These are phyloP conservation scores for Oryzias celebensis DNA, from an alignment of 2,113 vertebrate genomes.

Conservation along the genomic window DNA sequence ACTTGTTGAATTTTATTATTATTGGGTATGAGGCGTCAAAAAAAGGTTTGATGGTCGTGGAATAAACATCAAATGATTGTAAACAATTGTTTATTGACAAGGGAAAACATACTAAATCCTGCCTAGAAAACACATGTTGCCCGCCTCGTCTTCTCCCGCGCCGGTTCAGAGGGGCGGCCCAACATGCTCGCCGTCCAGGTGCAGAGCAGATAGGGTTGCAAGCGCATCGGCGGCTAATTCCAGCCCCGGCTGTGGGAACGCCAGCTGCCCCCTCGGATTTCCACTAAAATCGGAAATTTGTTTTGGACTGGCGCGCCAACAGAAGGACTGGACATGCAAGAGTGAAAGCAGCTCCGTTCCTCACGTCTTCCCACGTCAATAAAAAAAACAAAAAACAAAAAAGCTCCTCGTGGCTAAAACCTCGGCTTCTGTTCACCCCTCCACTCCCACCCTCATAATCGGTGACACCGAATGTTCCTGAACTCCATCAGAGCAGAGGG, in stretches of 20 bases:
- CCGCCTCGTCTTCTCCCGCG: background rate
- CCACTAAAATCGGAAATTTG: constrained; percentile 73
- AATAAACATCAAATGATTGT: too few relatives aligned
- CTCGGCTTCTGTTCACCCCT: constrained; percentile 54
- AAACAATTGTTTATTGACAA: too few relatives aligned
- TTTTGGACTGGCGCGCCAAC: constrained; percentile 74
- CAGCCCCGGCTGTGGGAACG: constrained; percentile 78
- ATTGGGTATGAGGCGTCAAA: too few relatives aligned
- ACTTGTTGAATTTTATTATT: too few relatives aligned
- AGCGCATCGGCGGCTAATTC: constrained; percentile 73
- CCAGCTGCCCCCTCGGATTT: constrained; percentile 83
- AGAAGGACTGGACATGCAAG: constrained; percentile 78
- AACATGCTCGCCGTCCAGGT: constrained; percentile 81
- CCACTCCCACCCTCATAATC: constrained; percentile 28
- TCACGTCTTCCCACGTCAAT: constrained; percentile 68
- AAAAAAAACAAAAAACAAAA: constrained; percentile 26
- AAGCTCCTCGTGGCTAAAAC: constrained; percentile 43
- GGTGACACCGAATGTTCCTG: constrained; percentile 44
- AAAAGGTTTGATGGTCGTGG: too few relatives aligned
- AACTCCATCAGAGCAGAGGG: constrained; percentile 47
- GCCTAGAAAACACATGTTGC: constrained; percentile 1
- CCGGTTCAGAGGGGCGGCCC: constrained; percentile 81
- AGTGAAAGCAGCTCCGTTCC: constrained; percentile 69
- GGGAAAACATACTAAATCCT: too few relatives aligned
- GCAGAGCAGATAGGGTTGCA: constrained; percentile 84